These are phyloP conservation scores for Tinea trinotella DNA, from an alignment of 2,888 invertebrate species.

Conservation along the genomic window DNA sequence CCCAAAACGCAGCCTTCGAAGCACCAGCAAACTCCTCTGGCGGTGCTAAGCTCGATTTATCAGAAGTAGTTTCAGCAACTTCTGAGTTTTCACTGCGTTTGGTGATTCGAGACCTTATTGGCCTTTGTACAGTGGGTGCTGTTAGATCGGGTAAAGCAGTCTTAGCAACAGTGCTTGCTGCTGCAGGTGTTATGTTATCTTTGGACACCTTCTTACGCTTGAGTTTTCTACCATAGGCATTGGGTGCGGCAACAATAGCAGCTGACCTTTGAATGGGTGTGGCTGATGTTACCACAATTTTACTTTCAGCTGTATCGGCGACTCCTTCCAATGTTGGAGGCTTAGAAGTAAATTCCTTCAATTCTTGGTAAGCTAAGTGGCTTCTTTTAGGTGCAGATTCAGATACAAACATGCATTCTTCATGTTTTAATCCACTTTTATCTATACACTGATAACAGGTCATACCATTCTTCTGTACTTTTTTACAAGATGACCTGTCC, in stretches of 20 bases:
- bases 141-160: slow-evolving; percentile 20
- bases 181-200: slow-evolving; percentile 32
- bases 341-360: slow-evolving; percentile 73
- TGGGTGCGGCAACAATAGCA: slow-evolving; percentile 49
- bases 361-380: slow-evolving; percentile 77
- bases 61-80: slow-evolving; percentile 38
- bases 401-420: slow-evolving; percentile 85
- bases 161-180: slow-evolving; percentile 35
- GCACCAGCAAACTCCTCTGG: slow-evolving; percentile 68
- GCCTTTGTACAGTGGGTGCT: slow-evolving; percentile 27
- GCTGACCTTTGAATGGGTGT: slow-evolving; percentile 47
- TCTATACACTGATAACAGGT: slow-evolving; percentile 83
- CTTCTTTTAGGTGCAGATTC: slow-evolving; percentile 77
- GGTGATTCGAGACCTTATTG: slow-evolving; percentile 31
- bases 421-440: slow-evolving; percentile 78
- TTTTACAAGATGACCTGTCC: slow-evolving; percentile 80
- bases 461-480: slow-evolving; percentile 80
- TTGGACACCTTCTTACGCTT: slow-evolving; percentile 56
- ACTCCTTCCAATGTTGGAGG: slow-evolving; percentile 46
- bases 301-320: slow-evolving; percentile 52
- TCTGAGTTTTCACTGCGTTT: slow-evolving; percentile 47
- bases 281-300: slow-evolving; percentile 50
- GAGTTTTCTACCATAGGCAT: slow-evolving; percentile 50
- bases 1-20: slow-evolving; percentile 75
- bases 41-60: slow-evolving; percentile 52